Conservation (phyloP, 2,113 vertebrate genomes). For the Plectropomus leopardus region DNA sequence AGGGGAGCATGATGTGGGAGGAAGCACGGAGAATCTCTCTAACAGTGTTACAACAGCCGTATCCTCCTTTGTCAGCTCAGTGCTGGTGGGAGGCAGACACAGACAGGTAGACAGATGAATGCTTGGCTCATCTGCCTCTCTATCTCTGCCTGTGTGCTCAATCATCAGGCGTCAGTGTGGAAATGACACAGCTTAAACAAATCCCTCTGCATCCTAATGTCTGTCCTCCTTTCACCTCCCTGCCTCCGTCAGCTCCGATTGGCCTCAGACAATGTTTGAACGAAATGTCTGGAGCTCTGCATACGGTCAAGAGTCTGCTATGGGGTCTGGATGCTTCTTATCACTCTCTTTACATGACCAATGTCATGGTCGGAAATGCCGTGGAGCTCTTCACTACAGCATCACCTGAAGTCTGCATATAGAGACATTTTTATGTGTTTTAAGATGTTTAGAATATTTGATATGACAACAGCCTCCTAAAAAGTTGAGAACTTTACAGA, state of each 20-base stretch:
- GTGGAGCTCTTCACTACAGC: background rate
- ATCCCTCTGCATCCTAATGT: background rate
- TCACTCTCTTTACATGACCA: background rate
- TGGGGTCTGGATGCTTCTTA: constrained; percentile 4
- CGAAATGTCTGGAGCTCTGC: background rate
- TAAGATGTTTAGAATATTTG: too few relatives aligned
- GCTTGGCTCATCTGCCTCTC: background rate
- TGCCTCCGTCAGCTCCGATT: background rate
- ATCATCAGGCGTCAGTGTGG: constrained; percentile 9
- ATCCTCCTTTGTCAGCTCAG: background rate
- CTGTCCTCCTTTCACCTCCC: background rate
- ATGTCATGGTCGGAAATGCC: too few relatives aligned
- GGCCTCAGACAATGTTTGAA: background rate
- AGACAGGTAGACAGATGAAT: background rate
- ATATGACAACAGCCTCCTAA: too few relatives aligned
- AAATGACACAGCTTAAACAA: background rate
- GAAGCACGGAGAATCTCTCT: constrained; percentile 8
- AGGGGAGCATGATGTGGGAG: background rate
- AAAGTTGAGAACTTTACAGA: too few relatives aligned
- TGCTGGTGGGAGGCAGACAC: background rate
- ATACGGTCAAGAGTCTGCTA: background rate
- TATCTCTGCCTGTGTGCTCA: background rate
- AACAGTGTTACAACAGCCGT: background rate
- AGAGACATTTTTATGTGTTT: too few relatives aligned
- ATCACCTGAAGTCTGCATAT: too few relatives aligned